A percentile compares a stretch with the other conserved stretches of the same genome.
Evolutionary conservation across 2,888 invertebrate genomes (phyloP).

Genomic region (Pristionchus fissidentatus): DNA sequence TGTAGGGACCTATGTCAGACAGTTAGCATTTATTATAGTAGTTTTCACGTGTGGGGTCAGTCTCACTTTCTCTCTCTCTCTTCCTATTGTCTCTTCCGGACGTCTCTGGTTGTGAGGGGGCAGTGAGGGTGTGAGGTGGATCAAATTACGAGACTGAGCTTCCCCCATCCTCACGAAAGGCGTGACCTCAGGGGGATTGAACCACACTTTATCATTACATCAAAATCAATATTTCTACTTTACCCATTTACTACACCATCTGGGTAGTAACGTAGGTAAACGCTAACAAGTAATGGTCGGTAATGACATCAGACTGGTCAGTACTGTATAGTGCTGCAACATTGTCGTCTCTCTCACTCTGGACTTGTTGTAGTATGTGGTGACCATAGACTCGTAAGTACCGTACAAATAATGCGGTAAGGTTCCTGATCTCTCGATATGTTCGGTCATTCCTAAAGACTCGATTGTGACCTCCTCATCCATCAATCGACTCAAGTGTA

Average conservation of each 20-base stretch:
- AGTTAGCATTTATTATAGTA: neutral
- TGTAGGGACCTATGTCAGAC: too few relatives aligned
- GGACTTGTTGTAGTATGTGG: neutral
- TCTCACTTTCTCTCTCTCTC: neutral
- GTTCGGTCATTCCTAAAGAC: neutral
- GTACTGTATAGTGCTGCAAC: too few relatives aligned
- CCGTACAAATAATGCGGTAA: neutral
- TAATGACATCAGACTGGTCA: too few relatives aligned
- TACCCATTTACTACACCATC: too few relatives aligned
- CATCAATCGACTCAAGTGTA: neutral
- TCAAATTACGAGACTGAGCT: neutral
- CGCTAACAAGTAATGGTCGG: too few relatives aligned
- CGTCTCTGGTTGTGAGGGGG: conserved; percentile 2
- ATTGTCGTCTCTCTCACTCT: neutral
- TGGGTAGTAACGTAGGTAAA: too few relatives aligned
- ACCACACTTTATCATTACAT: too few relatives aligned
- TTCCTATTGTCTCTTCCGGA: conserved; percentile 38
- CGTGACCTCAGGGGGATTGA: too few relatives aligned
- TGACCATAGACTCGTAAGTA: neutral
- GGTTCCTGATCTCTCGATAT: too few relatives aligned
- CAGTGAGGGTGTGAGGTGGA: neutral
- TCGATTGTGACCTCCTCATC: neutral
- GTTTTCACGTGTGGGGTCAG: neutral
- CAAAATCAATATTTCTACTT: too few relatives aligned
- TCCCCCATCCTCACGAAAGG: neutral